Base-by-base conservation (phyloP, 2,113 vertebrate species). In the Scalopus aquaticus region DNA sequence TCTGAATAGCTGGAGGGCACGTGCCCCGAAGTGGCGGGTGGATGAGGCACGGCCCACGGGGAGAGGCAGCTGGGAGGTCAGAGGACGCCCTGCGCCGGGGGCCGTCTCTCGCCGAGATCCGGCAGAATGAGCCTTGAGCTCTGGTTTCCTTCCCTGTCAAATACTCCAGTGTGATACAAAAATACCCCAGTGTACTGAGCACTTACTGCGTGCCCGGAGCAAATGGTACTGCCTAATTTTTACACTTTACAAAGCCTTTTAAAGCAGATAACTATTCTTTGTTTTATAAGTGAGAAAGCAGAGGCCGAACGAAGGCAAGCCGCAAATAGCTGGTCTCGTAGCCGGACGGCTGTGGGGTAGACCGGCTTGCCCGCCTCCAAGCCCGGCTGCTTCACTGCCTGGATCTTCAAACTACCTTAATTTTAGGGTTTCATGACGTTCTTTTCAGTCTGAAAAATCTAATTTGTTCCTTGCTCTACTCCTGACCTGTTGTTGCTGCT, bases 141-240 rank as follows among this genome's bases (percentile, higher is more conserved):
- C 22, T 62, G 62, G 19, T 49, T 89, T 95, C 42, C 92, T 83
- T 73, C 69, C 64, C 85, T 78, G 26, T 17, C 72, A 92, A 93
- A 69, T 67, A 83, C 30, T 56, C 2, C 13, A 26, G 6, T 8
- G 1, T 70, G n/a, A n/a, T n/a, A n/a, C n/a, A 58, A 77, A 92
- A 93, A 69, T 67, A 83, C 30, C 49, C 2, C 13, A 26, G 6
- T 8, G 1, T 70, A 22, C 28, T 67, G 26, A 88, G 60, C 26
- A 72, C 76, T 93, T 69, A 58, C 1, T 44, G 1, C 3, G 22
- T 90, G 30, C 49, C 67, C 20, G 6, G 20, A 51, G 20, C 35
- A 85, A 70, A 46, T 32, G 56, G 51, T 17, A 58, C 24, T 37
- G n/a, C 60, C n/a, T 76, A 77, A 83, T 39, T 64, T 78, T 51